Percentiles rank a stretch among this genome's conserved stretches.
phyloP scores from a whole-genome alignment of 23 tunicate species.

The Phallusia fumigata region DNA sequence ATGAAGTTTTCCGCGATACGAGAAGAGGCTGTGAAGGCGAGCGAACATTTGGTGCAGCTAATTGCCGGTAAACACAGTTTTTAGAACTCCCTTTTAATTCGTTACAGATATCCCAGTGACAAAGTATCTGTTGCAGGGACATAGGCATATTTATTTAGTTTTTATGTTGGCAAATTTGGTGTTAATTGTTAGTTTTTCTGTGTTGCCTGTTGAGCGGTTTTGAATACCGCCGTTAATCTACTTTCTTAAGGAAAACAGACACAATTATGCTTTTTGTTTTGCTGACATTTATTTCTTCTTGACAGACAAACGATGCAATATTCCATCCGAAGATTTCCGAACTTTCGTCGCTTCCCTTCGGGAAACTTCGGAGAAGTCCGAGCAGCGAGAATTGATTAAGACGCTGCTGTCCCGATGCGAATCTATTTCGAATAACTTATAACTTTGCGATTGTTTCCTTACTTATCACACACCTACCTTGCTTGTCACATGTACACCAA shows the following conservation, averaged over 20 bases:
- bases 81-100: no score
- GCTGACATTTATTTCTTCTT: neutral
- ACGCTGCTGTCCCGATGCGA: neutral
- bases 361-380: conserved; percentile 8
- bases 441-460: neutral
- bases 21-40: conserved; percentile 21
- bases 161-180: no score
- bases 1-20: conserved; percentile 30
- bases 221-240: no score
- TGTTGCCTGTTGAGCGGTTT: no score
- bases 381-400: neutral
- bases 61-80: neutral
- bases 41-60: neutral
- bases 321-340: conserved; percentile 3
- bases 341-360: neutral
- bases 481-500: no score
- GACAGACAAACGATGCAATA: neutral
- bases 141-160: no score
- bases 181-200: no score
- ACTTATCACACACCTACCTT: no score
- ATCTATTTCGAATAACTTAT: neutral
- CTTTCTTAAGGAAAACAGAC: no score
- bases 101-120: no score
- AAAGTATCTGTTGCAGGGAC: no score
- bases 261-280: no score